A percentile compares a stretch with the other conserved stretches of the same genome.
These are phyloP conservation scores for Heterodera filipjevi DNA, from an alignment of 2,888 invertebrate genomes.

Conservation along the genomic window DNA sequence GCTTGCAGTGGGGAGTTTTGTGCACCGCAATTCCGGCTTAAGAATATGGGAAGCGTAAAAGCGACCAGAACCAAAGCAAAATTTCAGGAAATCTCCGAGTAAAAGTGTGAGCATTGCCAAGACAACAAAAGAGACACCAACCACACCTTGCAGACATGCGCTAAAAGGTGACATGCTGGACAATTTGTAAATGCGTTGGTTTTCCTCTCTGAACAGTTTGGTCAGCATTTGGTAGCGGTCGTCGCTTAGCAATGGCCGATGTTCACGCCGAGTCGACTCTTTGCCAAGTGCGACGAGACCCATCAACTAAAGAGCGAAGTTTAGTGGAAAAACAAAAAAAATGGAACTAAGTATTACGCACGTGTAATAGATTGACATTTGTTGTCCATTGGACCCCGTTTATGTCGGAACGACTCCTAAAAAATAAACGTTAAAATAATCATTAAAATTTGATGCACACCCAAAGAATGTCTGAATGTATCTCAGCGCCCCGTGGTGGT, in stretches of 20 bases:
- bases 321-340: neutral
- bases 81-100: neutral
- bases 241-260: constrained; percentile 70
- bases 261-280: constrained; percentile 23
- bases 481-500: constrained; percentile 85
- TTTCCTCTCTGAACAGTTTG: constrained; percentile 87
- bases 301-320: constrained; percentile 28
- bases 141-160: constrained; percentile 76
- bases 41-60: too few species aligned
- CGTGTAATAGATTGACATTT: constrained; percentile 29
- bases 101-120: constrained; percentile 74
- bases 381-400: constrained; percentile 30
- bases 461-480: constrained; percentile 50
- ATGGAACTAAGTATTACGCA: neutral
- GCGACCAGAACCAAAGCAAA: too few species aligned
- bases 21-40: constrained; percentile 75
- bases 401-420: constrained; percentile 17
- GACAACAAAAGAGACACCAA: neutral
- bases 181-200: constrained; percentile 78
- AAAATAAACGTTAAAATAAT: neutral
- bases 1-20: constrained; percentile 77
- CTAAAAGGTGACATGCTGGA: constrained; percentile 88
- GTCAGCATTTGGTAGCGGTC: constrained; percentile 85
- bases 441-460: neutral
- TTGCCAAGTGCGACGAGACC: constrained; percentile 35